Conservation (phyloP, 2,113 vertebrate genomes). For the Eupsittula cactorum region DNA sequence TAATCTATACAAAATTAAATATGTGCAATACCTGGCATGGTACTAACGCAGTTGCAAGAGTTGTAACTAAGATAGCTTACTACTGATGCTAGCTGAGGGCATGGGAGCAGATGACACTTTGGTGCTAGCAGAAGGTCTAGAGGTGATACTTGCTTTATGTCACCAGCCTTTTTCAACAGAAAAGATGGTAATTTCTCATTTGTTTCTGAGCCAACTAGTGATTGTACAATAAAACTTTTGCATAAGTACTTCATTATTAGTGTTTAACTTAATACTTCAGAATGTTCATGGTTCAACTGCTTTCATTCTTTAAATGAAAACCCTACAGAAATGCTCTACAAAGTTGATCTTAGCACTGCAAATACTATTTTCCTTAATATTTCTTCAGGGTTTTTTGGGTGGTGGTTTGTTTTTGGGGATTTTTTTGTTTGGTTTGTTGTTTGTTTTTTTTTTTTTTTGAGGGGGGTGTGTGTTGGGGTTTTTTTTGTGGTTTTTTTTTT, state of each 20-base stretch:
- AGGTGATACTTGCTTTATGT: not conserved
- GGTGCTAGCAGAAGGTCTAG: not conserved
- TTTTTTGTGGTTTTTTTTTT: not conserved
- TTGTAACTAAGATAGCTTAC: not conserved
- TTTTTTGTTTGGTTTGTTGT: not conserved
- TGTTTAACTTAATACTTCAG: not conserved
- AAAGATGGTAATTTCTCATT: not conserved
- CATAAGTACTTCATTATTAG: not conserved
- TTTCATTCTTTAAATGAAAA: not conserved
- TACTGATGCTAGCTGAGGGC: not conserved
- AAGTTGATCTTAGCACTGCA: not conserved
- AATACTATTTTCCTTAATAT: not conserved
- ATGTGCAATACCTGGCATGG: not conserved
- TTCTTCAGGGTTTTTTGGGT: not conserved
- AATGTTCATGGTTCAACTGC: not conserved
- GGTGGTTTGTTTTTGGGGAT: fast-evolving
- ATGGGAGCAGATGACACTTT: not conserved
- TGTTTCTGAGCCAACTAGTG: not conserved
- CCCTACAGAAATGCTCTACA: not conserved
- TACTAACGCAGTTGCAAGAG: not conserved
- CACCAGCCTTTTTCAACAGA: not conserved
- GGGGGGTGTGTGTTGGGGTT: too few relatives aligned
- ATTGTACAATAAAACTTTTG: not conserved
- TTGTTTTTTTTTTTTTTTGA: not conserved
- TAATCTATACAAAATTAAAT: not conserved